Evolutionary conservation across 2,113 vertebrate species (phyloP).

Genomic region (Sterrhoptilus dennistouni): DNA sequence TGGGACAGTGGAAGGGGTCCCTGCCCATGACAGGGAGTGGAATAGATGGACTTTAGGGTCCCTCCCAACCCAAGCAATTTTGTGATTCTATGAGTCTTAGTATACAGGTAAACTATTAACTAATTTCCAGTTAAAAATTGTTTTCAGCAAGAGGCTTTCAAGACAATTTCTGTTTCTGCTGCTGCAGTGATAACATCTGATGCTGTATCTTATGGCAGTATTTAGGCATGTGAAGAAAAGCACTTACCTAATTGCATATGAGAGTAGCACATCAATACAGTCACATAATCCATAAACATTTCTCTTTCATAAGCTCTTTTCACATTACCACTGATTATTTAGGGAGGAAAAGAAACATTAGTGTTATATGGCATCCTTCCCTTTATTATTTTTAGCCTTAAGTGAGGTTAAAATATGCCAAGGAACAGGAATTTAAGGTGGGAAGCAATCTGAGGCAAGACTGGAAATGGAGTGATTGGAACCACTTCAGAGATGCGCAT

Average conservation of each 20-base stretch:
- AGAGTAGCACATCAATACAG: neutral
- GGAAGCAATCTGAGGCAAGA: neutral
- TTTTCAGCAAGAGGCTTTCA: neutral
- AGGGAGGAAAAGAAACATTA: neutral
- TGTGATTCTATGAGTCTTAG: neutral
- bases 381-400: neutral
- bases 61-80: neutral
- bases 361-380: neutral
- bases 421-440: neutral
- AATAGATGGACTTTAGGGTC: rapidly evolving
- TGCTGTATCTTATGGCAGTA: neutral
- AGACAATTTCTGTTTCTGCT: neutral
- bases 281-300: conserved; percentile 31
- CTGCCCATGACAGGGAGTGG: neutral
- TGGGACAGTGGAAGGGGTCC: neutral
- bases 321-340: neutral
- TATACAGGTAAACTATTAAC: neutral
- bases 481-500: neutral
- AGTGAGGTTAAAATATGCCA: neutral
- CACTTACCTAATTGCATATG: neutral
- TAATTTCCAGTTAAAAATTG: neutral
- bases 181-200: neutral
- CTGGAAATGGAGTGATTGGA: neutral
- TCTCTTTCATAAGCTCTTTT: neutral
- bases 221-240: neutral